phyloP scores from a whole-genome alignment of 2,113 vertebrate species.

The Fulica atra region DNA sequence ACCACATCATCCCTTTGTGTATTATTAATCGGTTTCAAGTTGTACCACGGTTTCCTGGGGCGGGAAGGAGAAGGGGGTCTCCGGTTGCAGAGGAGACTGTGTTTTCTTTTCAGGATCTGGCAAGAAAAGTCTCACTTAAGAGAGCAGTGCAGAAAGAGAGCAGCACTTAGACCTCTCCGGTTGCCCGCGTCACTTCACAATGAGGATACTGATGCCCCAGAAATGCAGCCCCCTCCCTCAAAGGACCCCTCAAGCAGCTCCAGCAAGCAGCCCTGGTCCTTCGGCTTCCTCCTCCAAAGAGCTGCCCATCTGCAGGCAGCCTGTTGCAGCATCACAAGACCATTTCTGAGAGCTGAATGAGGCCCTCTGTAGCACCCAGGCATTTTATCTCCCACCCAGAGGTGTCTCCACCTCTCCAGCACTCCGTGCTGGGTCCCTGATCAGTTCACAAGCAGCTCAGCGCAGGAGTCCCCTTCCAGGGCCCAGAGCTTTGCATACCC shows the following conservation, averaged over 20 bases:
- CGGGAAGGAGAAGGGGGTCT: conserved; percentile 48
- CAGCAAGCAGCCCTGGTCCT: neutral
- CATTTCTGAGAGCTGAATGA: fast-evolving
- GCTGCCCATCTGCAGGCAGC: neutral
- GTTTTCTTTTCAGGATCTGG: conserved; percentile 23
- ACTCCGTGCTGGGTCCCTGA: neutral
- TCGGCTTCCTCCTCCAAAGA: neutral
- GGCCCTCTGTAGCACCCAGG: too few species aligned
- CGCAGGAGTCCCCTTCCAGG: neutral
- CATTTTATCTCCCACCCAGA: neutral
- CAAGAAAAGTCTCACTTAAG: conserved; percentile 46
- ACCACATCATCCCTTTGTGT: conserved; percentile 70
- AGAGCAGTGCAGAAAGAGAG: conserved; percentile 6
- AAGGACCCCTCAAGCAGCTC: neutral
- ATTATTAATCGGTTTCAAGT: conserved; percentile 74
- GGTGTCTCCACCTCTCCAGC: neutral
- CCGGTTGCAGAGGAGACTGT: conserved; percentile 22
- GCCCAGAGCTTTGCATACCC: neutral
- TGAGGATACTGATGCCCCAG: neutral
- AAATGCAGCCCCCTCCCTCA: fast-evolving
- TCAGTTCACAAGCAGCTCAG: neutral
- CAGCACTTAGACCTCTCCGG: neutral
- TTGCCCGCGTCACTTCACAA: neutral
- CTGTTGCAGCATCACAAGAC: too few species aligned
- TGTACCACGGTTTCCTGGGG: conserved; percentile 52